Conservation (phyloP, 2,888 invertebrate species). For the Megalurothrips usitatus region DNA sequence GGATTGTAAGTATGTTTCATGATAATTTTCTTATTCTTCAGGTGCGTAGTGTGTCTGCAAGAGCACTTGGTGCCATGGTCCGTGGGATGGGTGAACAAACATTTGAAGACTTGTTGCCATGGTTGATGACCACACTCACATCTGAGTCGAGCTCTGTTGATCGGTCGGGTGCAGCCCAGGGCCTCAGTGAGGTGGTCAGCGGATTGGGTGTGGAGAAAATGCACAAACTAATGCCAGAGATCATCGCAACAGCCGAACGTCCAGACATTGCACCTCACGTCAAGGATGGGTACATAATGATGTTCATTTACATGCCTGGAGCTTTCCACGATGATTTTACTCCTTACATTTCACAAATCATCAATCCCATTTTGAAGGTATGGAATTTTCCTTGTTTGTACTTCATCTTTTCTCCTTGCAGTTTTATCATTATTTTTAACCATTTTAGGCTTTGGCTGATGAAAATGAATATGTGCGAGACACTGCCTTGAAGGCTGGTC, state of each 20-base stretch:
- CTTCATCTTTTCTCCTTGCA: not conserved
- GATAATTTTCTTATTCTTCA: constrained; percentile 40
- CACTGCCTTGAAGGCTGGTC: constrained; percentile 90
- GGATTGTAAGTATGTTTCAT: constrained; percentile 14
- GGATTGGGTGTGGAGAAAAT: constrained; percentile 93
- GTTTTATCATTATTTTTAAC: not conserved
- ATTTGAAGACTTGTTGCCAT: constrained; percentile 93
- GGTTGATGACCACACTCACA: constrained; percentile 97
- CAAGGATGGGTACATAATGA: constrained; percentile 99
- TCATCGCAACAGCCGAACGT: constrained; percentile 88
- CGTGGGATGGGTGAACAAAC: constrained; percentile 94
- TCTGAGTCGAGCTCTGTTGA: constrained; percentile 94
- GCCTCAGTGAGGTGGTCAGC: constrained; percentile 95
- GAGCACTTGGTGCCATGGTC: constrained; percentile 96
- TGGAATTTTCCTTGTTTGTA: not conserved
- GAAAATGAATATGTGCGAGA: constrained; percentile 98
- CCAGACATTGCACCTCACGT: constrained; percentile 93
- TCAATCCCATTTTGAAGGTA: constrained; percentile 86
- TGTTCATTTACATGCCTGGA: constrained; percentile 99
- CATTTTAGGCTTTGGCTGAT: constrained; percentile 78
- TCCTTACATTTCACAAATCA: constrained; percentile 92
- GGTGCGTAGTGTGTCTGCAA: constrained; percentile 90
- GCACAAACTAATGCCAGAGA: constrained; percentile 95
- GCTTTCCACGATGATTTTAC: constrained; percentile 95
- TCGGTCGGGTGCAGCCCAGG: constrained; percentile 92